phyloP scores from a whole-genome alignment of 2,888 invertebrate species.

The Dexiosoma caninum region DNA sequence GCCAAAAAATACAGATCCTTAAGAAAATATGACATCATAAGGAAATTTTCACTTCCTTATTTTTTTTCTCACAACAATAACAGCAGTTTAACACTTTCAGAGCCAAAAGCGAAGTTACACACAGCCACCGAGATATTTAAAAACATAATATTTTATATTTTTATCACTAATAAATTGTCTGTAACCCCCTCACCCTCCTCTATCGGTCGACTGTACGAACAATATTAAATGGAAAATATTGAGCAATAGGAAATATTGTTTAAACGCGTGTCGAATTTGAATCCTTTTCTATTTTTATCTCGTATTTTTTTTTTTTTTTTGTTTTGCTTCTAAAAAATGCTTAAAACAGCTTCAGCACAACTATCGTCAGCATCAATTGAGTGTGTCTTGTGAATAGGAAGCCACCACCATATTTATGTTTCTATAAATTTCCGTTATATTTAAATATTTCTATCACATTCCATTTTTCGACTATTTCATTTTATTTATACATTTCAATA shows the following conservation, averaged over 20 bases:
- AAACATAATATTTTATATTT: constrained; percentile 19
- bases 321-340: neutral
- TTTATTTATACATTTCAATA: constrained; percentile 33
- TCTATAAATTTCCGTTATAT: constrained; percentile 57
- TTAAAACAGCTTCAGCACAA: constrained; percentile 38
- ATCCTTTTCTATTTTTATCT: too few species aligned
- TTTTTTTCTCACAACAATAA: constrained; percentile 38
- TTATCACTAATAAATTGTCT: constrained; percentile 52
- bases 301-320: too few species aligned
- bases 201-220: neutral
- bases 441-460: constrained; percentile 53
- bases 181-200: constrained; percentile 14
- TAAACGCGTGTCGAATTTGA: constrained; percentile 64
- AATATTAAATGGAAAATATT: constrained; percentile 54
- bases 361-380: constrained; percentile 48
- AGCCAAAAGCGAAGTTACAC: neutral
- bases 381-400: constrained; percentile 19
- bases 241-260: constrained; percentile 58
- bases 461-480: constrained; percentile 12
- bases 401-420: constrained; percentile 61
- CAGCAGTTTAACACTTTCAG: constrained; percentile 51
- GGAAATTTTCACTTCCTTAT: constrained; percentile 67
- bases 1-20: constrained; percentile 13
- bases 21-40: constrained; percentile 57
- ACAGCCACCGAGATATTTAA: neutral